Conservation (phyloP, 2,797 vertebrate species). For the Neosilurus hyrtlii region DNA sequence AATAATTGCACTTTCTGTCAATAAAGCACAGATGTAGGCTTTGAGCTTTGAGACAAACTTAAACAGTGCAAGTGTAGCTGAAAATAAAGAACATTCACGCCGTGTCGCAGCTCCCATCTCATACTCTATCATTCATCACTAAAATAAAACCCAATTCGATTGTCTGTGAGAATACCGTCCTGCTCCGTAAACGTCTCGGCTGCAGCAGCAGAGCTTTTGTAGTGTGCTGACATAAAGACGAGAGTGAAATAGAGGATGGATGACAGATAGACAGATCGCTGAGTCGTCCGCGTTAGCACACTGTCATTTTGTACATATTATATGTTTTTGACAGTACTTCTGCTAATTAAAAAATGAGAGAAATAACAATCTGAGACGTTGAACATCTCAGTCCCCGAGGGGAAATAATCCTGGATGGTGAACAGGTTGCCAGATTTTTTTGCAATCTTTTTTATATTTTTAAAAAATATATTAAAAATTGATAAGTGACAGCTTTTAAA, state of each 20-base stretch:
- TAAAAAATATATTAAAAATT: too few species aligned
- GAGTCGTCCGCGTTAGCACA: background rate
- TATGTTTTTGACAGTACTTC: background rate
- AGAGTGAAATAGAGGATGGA: background rate
- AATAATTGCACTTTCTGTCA: background rate
- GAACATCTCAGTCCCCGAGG: background rate
- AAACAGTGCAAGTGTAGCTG: background rate
- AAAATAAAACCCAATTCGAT: conserved; percentile 51
- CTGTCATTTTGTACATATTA: background rate
- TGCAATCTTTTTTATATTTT: too few species aligned
- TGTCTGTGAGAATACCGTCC: conserved; percentile 6
- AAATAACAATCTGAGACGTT: background rate
- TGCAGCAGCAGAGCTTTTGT: conserved; percentile 5
- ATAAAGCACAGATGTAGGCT: background rate
- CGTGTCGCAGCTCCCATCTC: background rate
- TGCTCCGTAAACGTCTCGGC: background rate
- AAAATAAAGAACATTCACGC: background rate
- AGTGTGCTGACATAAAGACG: background rate
- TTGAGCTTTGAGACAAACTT: background rate
- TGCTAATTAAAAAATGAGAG: background rate
- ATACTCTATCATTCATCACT: conserved; percentile 35
- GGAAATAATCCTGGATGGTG: background rate
- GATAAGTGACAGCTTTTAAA: too few species aligned
- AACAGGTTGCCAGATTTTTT: background rate
- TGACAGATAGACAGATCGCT: background rate